A percentile compares a stretch with the other conserved stretches of the same genome.
Evolutionary conservation across 2,797 vertebrate genomes (phyloP).

Genomic region (Pangasius djambal): DNA sequence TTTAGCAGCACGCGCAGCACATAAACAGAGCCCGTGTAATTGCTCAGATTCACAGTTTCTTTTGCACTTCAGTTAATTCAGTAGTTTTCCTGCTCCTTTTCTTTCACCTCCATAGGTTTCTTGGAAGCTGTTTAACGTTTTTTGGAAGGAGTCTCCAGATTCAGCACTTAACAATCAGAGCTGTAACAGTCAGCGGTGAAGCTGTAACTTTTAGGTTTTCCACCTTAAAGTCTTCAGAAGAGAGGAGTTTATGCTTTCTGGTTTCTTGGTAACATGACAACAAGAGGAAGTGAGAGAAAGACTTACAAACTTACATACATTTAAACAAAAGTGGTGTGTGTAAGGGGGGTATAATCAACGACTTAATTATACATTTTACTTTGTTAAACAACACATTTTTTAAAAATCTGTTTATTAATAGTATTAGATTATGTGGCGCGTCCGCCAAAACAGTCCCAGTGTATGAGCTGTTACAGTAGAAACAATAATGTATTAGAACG

Average conservation of each 20-base stretch:
- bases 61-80: neutral
- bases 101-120: no score
- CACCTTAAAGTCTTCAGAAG: neutral
- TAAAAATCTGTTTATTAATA: neutral
- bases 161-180: no score
- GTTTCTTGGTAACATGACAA: neutral
- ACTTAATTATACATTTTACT: no score
- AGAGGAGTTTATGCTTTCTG: neutral
- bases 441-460: neutral
- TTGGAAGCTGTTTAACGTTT: neutral
- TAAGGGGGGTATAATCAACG: neutral
- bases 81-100: neutral
- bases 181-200: no score
- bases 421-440: neutral
- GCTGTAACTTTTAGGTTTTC: neutral
- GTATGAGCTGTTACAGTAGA: neutral
- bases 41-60: neutral
- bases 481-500: neutral
- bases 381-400: no score
- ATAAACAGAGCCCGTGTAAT: neutral
- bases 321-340: neutral
- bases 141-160: neutral
- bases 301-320: neutral
- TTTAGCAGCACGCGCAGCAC: neutral
- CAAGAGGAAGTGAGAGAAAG: neutral